Conservation (phyloP, 1,140 invertebrate species). For the Muscidifurax raptorellus region DNA sequence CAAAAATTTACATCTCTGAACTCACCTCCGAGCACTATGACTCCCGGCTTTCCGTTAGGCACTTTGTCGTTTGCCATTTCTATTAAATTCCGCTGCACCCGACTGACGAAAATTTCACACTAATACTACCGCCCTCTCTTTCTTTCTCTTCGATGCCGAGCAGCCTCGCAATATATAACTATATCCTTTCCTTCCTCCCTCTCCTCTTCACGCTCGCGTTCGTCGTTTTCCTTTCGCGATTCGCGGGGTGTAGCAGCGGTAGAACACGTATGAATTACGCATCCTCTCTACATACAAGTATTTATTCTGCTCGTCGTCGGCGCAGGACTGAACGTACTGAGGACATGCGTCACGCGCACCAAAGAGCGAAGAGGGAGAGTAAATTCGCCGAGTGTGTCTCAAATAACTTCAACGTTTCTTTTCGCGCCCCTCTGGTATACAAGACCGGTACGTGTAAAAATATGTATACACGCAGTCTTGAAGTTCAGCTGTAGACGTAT, state of each 20-base stretch:
- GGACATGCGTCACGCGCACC: conserved; percentile 28
- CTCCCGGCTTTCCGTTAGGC: conserved; percentile 66
- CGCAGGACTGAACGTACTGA: too few species aligned
- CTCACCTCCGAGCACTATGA: conserved; percentile 71
- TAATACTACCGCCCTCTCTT: not conserved
- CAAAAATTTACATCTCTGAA: not conserved
- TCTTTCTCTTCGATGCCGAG: not conserved
- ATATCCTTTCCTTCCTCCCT: not conserved
- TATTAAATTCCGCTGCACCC: not conserved
- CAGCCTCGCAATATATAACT: too few species aligned
- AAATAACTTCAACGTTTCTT: too few species aligned
- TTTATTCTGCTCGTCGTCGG: not conserved
- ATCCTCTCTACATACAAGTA: not conserved
- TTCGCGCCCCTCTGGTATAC: too few species aligned
- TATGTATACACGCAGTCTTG: not conserved
- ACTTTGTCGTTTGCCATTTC: conserved; percentile 63
- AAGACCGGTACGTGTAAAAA: too few species aligned
- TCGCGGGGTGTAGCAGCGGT: not conserved
- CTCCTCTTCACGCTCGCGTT: not conserved
- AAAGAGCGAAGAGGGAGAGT: too few species aligned
- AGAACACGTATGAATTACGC: not conserved
- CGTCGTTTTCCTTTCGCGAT: conserved; percentile 15
- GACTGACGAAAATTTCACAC: conserved; percentile 10
- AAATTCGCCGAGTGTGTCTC: not conserved
- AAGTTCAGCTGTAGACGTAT: not conserved